Conservation (phyloP, 2,888 invertebrate genomes). For the Cetonia aurata region DNA sequence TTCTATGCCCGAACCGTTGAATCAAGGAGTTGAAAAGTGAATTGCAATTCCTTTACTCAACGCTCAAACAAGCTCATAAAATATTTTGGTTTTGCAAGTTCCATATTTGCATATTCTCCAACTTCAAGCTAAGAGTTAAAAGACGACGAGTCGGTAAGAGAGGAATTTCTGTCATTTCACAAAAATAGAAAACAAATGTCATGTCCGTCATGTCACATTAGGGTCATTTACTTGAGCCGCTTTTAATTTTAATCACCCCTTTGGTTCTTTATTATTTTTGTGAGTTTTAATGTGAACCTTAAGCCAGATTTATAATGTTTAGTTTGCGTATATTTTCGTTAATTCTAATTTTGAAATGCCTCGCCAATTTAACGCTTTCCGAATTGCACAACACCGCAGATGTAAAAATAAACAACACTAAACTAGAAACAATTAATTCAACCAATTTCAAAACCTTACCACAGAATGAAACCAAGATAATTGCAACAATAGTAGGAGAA, state of each 20-base stretch:
- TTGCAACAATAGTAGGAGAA: slow-evolving; percentile 12
- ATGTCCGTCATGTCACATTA: neutral
- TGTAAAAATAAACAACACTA: neutral
- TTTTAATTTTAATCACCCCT: neutral
- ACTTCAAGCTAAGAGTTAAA: no score
- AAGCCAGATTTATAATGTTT: slow-evolving; percentile 38
- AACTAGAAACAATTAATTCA: neutral
- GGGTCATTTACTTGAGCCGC: no score
- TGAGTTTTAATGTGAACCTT: slow-evolving; percentile 32
- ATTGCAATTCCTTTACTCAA: no score
- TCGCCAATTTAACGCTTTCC: slow-evolving; percentile 15
- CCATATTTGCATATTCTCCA: no score
- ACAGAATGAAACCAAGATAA: neutral
- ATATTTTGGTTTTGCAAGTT: no score
- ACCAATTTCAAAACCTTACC: neutral
- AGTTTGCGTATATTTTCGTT: slow-evolving; percentile 37
- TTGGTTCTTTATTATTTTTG: slow-evolving; percentile 38
- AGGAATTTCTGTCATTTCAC: no score
- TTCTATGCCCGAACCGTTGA: no score
- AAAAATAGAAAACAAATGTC: no score
- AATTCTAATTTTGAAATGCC: slow-evolving; percentile 26
- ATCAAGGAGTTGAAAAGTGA: no score
- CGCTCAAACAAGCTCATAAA: no score
- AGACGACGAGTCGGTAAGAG: no score
- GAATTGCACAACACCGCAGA: slow-evolving; percentile 14